A percentile compares a stretch with the other conserved stretches of the same genome.
These are phyloP conservation scores for Zootermopsis nevadensis DNA, from an alignment of 2,888 invertebrate genomes.

Conservation along the genomic window DNA sequence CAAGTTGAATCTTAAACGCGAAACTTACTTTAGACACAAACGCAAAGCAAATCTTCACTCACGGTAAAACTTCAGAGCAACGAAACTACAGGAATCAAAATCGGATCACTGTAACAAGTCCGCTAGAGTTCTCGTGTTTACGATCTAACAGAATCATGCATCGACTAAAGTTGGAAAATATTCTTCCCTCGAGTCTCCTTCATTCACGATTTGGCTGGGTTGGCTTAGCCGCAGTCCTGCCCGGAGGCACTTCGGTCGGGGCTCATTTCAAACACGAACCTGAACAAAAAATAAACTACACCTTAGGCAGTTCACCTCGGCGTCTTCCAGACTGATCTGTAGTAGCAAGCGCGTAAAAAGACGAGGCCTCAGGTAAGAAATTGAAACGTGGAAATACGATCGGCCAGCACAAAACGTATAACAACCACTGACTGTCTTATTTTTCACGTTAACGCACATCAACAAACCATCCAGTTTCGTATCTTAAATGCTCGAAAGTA, in stretches of 20 bases:
- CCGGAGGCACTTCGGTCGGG: conserved; percentile 19
- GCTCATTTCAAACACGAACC: conserved; percentile 43
- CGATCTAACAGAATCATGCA: not conserved
- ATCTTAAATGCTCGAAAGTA: too few species aligned
- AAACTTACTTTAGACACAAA: too few species aligned
- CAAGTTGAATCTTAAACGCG: too few species aligned
- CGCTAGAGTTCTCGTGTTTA: not conserved
- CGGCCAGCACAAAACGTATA: not conserved
- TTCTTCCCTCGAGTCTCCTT: conserved; percentile 19
- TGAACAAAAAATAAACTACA: conserved; percentile 18
- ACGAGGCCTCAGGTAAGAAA: not conserved
- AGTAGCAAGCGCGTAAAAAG: not conserved
- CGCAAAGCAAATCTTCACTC: not conserved
- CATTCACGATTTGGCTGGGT: conserved; percentile 38
- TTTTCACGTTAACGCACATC: too few species aligned
- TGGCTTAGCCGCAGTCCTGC: conserved; percentile 35
- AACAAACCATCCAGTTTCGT: too few species aligned
- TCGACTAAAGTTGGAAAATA: conserved; percentile 25
- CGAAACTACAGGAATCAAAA: not conserved
- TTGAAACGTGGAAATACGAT: not conserved
- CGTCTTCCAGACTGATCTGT: conserved; percentile 15
- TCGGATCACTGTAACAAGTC: not conserved
- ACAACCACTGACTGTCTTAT: not conserved
- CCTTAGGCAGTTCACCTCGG: conserved; percentile 21
- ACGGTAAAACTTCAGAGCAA: not conserved